These are phyloP conservation scores for Actenoides hombroni DNA, from an alignment of 2,113 vertebrate genomes.

Conservation along the genomic window DNA sequence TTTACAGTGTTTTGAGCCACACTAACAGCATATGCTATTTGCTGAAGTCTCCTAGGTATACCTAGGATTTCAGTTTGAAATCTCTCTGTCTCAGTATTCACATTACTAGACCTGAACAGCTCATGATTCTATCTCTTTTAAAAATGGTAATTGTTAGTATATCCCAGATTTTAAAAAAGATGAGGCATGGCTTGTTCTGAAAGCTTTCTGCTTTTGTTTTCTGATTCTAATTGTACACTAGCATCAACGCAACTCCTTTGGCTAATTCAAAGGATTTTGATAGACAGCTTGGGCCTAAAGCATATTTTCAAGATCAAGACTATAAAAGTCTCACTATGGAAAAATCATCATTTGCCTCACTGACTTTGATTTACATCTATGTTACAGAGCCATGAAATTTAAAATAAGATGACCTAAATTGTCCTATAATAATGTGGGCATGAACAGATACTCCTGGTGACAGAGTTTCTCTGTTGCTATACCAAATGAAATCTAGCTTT, in stretches of 20 bases:
- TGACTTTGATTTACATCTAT: conserved; percentile 66
- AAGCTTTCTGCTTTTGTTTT: conserved; percentile 26
- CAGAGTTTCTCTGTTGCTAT: conserved; percentile 22
- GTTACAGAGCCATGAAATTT: conserved; percentile 56
- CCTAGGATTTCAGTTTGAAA: background rate
- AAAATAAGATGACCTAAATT: conserved; percentile 58
- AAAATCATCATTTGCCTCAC: conserved; percentile 54
- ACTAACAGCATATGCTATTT: background rate
- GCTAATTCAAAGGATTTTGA: conserved; percentile 15
- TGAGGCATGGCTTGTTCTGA: background rate
- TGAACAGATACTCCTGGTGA: background rate
- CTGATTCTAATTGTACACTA: background rate
- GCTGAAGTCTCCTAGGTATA: background rate
- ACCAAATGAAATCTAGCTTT: conserved; percentile 48
- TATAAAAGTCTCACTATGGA: conserved; percentile 40
- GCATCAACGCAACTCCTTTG: background rate
- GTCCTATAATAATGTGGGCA: conserved; percentile 57
- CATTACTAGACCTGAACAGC: background rate
- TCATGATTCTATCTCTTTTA: background rate
- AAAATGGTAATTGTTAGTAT: background rate
- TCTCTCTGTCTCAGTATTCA: background rate
- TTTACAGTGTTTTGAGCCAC: background rate
- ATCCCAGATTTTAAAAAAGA: background rate
- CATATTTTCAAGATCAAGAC: conserved; percentile 44
- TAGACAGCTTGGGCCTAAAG: background rate